Percentiles rank a stretch among this genome's conserved stretches.
Evolutionary conservation across 2,113 vertebrate species (phyloP).

Genomic region (Murina feae): DNA sequence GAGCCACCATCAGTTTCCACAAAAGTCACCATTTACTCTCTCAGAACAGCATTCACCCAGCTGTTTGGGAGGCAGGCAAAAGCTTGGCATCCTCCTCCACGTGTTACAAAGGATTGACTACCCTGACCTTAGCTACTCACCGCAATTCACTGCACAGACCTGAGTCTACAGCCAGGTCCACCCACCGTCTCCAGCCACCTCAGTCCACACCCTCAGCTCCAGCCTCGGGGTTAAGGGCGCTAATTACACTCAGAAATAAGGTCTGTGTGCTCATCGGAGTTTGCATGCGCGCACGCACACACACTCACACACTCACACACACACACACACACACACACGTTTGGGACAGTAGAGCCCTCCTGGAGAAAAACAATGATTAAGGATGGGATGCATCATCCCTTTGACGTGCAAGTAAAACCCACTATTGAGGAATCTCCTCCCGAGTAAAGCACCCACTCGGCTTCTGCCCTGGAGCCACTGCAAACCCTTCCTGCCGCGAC

Average conservation of each 20-base stretch:
- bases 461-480: not conserved
- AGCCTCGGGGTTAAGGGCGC: not conserved
- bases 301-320: too few species aligned
- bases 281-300: not conserved
- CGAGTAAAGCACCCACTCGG: not conserved
- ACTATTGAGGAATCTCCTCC: not conserved
- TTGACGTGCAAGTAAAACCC: slow-evolving; percentile 6
- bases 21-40: not conserved
- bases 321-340: not conserved
- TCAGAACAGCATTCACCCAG: not conserved
- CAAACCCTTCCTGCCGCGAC: too few species aligned
- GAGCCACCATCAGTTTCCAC: not conserved
- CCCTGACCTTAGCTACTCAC: not conserved
- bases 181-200: not conserved
- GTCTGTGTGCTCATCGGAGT: not conserved
- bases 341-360: not conserved
- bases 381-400: not conserved
- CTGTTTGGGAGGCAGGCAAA: not conserved
- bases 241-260: slow-evolving; percentile 19
- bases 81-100: not conserved
- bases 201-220: not conserved
- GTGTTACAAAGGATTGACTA: not conserved
- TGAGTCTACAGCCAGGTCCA: not conserved
- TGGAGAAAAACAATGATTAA: slow-evolving; percentile 36
- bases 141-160: not conserved